Base-by-base conservation (phyloP, 2,113 vertebrate genomes). In the Cololabis saira region DNA sequence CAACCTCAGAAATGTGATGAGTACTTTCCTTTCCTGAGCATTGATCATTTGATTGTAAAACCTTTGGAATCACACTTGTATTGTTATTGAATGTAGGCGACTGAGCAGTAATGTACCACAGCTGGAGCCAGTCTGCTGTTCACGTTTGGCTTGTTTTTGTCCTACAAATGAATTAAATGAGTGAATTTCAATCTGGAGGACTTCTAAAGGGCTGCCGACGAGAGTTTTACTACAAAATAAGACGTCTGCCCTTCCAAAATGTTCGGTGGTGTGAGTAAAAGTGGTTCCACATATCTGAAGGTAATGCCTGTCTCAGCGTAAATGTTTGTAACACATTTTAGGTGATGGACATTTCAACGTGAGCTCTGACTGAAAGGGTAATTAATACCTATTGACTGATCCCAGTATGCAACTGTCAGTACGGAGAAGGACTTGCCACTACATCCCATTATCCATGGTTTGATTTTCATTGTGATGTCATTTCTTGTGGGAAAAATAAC, bases 381-480 rank as follows among this genome's bases (percentile, higher is more conserved):
- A 63, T 19, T 18, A 49, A 63, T 19, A 27, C 24, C 3, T 27
- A 12, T 56, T 48, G 76, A 67, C 41, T 71, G 60, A 68, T 14
- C 48, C 52, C 18, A 27, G 63, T 74, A 60, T 81, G 13, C 27
- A 11, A 59, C 50, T 12, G 30, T 67, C 57, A 47, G 82, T 61
- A 76, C 67, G 67, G 79, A 37, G 55, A 81, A 69, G 56, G 63
- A 75, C 83, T 66, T 57, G 49, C 83, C 66, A 68, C 61, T 63
- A 72, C 85, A 77, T 83, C 74, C 60, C 79, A 78, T 79, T 64
- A 21, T 83, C 67, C 87, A 90, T 88, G 88, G 76, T 86, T 88
- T 47, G n/a, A n/a, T 76, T 74, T 77, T 77, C 80, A 87, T 83
- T 78, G 65, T 80, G 67, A 76, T 54, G 61, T 78, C 2, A 64